Evolutionary conservation across 2,113 vertebrate species (phyloP), one percentile per base, ranked within the genome.

Genomic region (Arvicanthis niloticus): DNA sequence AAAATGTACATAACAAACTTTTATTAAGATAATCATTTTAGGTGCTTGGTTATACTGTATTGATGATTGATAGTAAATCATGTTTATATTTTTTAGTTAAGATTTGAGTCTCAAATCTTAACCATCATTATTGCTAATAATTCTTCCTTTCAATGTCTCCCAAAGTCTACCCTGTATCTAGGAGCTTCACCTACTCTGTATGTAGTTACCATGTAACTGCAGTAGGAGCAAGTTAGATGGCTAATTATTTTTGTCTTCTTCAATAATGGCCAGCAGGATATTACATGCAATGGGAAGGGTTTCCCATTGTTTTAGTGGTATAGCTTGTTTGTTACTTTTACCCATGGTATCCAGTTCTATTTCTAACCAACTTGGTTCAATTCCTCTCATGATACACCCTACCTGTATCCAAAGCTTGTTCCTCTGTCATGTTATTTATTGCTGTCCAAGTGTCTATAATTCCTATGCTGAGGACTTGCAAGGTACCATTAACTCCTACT

Each of bases 11-110:
- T n/a, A 9, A 0, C 70, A 90, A 85, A 65, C 0, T 6, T 9
- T 90, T 94, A 62, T 56, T 70, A n/a, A 89, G 34, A 73, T 77
- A 88, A 70, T 16, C 72, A 5, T 86, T 94, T 70, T 78, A 76
- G 34, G 11, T 86, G 90, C 62, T 22, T 95, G 11, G 0, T 86
- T 91, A 65, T 31, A 13, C 86, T 90, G 67, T 89, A 95, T 16
- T 56, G 60, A 80, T 62, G 37, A 26, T 76, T 24, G 21, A 78
- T 84, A 86, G 87, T 31, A 82, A 73, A 11, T 93, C n/a, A 29
- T 42, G 1, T 82, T 31, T 95, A 7, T 77, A 45, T 78, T 72
- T 72, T n/a, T 80, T 51, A 91, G 70, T 19, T 78, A 53, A 90
- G 94, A 37, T 76, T 85, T 37, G n/a, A 5, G 1, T 37, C 21